phyloP scores from a whole-genome alignment of 2,113 vertebrate species.

The Pseudorhombus dupliciocellatus region DNA sequence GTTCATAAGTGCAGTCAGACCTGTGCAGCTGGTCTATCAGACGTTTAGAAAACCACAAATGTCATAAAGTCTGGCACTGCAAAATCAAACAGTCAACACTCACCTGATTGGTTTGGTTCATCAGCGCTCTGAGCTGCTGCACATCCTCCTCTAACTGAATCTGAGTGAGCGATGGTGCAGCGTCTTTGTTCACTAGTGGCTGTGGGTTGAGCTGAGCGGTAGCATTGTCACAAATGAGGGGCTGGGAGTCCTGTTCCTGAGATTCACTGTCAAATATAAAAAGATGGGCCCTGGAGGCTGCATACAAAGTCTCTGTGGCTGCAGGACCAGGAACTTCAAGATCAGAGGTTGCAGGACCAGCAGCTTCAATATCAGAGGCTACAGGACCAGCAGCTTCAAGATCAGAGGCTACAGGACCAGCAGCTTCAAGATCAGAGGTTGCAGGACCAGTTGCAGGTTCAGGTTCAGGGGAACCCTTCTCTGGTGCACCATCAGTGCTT shows the following conservation, averaged over 20 bases:
- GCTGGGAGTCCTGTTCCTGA: slow-evolving; percentile 63
- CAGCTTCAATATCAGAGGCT: not conserved
- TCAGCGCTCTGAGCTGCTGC: slow-evolving; percentile 79
- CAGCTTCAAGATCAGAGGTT: slow-evolving; percentile 11
- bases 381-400: not conserved
- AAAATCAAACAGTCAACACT: not conserved
- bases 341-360: not conserved
- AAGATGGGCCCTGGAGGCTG: slow-evolving; percentile 62
- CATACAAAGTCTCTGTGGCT: not conserved
- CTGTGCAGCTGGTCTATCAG: too few relatives aligned
- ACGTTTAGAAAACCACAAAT: too few relatives aligned
- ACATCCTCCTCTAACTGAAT: slow-evolving; percentile 66
- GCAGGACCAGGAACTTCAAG: not conserved
- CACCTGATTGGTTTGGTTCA: slow-evolving; percentile 82
- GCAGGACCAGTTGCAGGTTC: not conserved
- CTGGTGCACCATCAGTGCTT: not conserved
- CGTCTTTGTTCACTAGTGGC: not conserved
- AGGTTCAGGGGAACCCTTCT: not conserved
- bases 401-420: not conserved
- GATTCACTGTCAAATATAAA: slow-evolving; percentile 77
- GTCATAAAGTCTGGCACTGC: too few relatives aligned
- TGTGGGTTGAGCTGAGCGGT: not conserved
- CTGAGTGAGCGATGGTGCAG: slow-evolving; percentile 58
- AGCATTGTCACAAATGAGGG: not conserved
- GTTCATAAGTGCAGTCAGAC: too few relatives aligned